These are phyloP conservation scores for Podabrus alpinus DNA, from an alignment of 2,888 invertebrate genomes.

Conservation along the genomic window DNA sequence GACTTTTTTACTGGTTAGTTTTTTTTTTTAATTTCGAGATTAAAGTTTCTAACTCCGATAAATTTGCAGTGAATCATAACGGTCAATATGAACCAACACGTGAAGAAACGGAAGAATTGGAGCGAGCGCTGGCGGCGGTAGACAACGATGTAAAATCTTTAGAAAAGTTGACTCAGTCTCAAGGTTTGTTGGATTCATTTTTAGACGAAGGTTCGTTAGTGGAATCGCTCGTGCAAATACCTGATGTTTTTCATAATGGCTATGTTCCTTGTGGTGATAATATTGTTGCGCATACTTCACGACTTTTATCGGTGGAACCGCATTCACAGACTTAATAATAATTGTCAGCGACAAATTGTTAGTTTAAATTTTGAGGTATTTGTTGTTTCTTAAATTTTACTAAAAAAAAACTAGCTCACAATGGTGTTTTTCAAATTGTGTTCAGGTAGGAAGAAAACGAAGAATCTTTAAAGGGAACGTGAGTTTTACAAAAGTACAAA, in stretches of 20 bases:
- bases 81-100: conserved; percentile 73
- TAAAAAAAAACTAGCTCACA: conserved; percentile 17
- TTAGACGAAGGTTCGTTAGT: conserved; percentile 63
- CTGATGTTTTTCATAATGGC: conserved; percentile 59
- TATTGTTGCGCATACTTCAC: conserved; percentile 39
- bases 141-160: conserved; percentile 74
- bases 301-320: conserved; percentile 34
- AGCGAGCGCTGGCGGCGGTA: conserved; percentile 80
- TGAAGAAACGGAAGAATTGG: conserved; percentile 87
- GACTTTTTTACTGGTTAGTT: conserved; percentile 74
- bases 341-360: conserved; percentile 9
- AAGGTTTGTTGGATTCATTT: conserved; percentile 65
- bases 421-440: conserved; percentile 10
- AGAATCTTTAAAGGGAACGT: conserved; percentile 5
- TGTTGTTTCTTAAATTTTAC: conserved; percentile 14
- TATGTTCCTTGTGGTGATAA: conserved; percentile 51
- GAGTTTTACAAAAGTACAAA: conserved; percentile 18
- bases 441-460: conserved; percentile 10
- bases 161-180: conserved; percentile 68
- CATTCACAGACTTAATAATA: conserved; percentile 33
- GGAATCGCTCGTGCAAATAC: conserved; percentile 57
- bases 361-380: conserved; percentile 24
- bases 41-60: neutral
- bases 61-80: conserved; percentile 65
- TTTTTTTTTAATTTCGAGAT: neutral